Conservation (phyloP, 2,888 invertebrate genomes). For the Zeuzera pyrina region DNA sequence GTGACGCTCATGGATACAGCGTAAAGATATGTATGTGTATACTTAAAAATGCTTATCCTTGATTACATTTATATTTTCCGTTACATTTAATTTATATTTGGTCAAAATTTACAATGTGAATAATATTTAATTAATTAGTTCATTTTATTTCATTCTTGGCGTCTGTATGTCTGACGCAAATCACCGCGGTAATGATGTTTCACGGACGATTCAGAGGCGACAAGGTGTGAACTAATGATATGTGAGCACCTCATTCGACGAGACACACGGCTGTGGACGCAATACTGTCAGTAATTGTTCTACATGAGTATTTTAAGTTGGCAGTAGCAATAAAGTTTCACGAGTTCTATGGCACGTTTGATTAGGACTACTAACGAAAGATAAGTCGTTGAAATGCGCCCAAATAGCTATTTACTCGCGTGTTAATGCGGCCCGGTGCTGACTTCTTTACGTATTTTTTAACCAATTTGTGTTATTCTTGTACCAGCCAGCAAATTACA, state of each 20-base stretch:
- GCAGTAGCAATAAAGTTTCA: conserved; percentile 55
- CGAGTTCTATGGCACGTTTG: conserved; percentile 37
- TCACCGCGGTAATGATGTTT: conserved; percentile 16
- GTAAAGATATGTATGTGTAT: too few species aligned
- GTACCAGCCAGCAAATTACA: too few species aligned
- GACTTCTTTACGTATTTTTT: too few species aligned
- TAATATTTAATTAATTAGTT: too few species aligned
- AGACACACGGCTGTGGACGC: conserved; percentile 33
- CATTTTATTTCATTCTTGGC: too few species aligned
- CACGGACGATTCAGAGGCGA: conserved; percentile 26
- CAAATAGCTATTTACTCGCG: conserved; percentile 29
- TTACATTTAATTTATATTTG: too few species aligned
- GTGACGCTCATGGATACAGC: too few species aligned
- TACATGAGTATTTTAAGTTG: conserved; percentile 65
- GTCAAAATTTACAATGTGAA: too few species aligned
- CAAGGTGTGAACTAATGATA: conserved; percentile 58
- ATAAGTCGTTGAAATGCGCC: conserved; percentile 36
- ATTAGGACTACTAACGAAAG: conserved; percentile 50
- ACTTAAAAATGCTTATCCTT: too few species aligned
- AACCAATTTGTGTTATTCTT: too few species aligned
- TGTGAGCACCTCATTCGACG: conserved; percentile 48
- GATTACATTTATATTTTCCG: too few species aligned
- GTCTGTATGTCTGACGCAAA: neutral
- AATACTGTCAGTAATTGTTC: conserved; percentile 54
- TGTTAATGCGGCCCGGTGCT: conserved; percentile 12